Percentiles rank a stretch among this genome's conserved stretches.
phyloP scores from a whole-genome alignment of 64 coral and sea anemone genomes.

The Platygyra sinensis region DNA sequence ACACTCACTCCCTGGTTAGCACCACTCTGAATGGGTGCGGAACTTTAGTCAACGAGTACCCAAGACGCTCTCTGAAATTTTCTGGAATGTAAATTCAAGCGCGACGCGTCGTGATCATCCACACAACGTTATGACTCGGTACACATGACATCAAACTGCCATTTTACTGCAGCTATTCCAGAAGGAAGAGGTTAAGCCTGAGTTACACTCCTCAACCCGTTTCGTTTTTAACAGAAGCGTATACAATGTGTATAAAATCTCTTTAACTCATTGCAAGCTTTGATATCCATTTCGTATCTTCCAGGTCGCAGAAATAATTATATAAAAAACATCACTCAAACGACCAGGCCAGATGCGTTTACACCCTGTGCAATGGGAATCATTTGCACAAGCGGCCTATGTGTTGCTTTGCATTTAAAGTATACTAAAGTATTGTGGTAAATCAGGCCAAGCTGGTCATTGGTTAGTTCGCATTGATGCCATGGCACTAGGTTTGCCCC shows the following conservation, averaged over 20 bases:
- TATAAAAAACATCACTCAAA: no score
- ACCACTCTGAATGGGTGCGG: slow-evolving; percentile 62
- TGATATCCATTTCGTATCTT: background rate
- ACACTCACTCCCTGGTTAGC: slow-evolving; percentile 48
- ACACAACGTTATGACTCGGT: slow-evolving; percentile 53
- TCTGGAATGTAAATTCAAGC: slow-evolving; percentile 63
- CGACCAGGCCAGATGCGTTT: no score
- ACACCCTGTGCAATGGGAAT: no score
- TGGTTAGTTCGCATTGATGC: no score
- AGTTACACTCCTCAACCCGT: background rate
- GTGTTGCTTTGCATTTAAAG: no score
- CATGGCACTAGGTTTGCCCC: no score
- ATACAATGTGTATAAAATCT: background rate
- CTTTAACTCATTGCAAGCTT: background rate
- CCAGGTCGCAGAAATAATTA: background rate
- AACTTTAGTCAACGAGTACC: slow-evolving; percentile 67
- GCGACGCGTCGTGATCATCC: slow-evolving; percentile 17
- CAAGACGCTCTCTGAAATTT: slow-evolving; percentile 22
- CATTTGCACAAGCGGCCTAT: no score
- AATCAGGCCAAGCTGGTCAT: no score
- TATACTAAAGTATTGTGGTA: no score
- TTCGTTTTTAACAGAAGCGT: background rate
- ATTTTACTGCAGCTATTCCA: slow-evolving; percentile 75
- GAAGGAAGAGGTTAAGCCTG: background rate
- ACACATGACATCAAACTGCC: slow-evolving; percentile 49